phyloP scores from a whole-genome alignment of 2,113 vertebrate genomes.

The Corythoichthys intestinalis region DNA sequence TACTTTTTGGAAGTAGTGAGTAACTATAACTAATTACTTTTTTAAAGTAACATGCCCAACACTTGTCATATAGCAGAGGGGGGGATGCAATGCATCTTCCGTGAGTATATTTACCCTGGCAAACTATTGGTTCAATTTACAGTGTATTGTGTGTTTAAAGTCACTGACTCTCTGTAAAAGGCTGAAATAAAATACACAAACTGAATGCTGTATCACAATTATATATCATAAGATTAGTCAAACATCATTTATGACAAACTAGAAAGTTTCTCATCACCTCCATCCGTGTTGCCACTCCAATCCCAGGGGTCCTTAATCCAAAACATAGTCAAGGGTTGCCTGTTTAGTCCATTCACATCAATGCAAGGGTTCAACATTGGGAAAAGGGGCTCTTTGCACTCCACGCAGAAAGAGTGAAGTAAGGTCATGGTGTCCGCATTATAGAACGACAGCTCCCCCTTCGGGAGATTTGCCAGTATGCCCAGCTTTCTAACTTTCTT shows the following conservation, averaged over 20 bases:
- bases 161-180: background rate
- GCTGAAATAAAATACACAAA: background rate
- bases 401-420: slow-evolving; percentile 58
- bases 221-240: background rate
- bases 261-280: slow-evolving; percentile 7
- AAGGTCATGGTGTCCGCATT: slow-evolving; percentile 49
- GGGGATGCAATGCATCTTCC: slow-evolving; percentile 16
- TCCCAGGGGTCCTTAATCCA: slow-evolving; percentile 53
- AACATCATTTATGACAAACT: background rate
- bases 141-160: slow-evolving; percentile 10
- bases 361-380: slow-evolving; percentile 68
- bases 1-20: no score
- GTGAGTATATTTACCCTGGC: slow-evolving; percentile 27
- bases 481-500: slow-evolving; percentile 60
- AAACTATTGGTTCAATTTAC: slow-evolving; percentile 20
- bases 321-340: slow-evolving; percentile 59
- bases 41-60: no score
- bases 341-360: slow-evolving; percentile 56
- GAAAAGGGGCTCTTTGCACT: slow-evolving; percentile 47
- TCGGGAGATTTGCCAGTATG: slow-evolving; percentile 53
- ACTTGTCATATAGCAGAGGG: slow-evolving; percentile 19
- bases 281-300: slow-evolving; percentile 16
- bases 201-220: background rate
- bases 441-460: slow-evolving; percentile 66
- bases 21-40: no score